These are phyloP conservation scores for Limnephilus lunatus DNA, from an alignment of 2,888 invertebrate genomes.

Conservation along the genomic window DNA sequence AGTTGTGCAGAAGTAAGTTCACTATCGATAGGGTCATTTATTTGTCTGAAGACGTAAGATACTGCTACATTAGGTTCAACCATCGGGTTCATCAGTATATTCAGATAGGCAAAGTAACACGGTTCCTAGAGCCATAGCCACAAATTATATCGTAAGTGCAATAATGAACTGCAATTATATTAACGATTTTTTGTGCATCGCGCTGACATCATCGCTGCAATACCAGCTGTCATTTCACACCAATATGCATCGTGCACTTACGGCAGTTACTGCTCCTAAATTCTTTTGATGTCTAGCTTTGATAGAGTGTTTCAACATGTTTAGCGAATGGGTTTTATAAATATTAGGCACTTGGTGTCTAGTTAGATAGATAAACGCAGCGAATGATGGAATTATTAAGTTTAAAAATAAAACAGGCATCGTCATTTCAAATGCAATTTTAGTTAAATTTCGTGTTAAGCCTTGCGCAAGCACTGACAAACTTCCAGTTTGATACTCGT, in stretches of 20 bases:
- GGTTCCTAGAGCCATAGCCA: background rate
- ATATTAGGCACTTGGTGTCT: background rate
- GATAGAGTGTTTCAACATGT: background rate
- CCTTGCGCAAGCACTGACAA: too few relatives aligned
- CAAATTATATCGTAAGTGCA: background rate
- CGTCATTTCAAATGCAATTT: background rate
- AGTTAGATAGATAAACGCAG: background rate
- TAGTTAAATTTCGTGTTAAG: background rate
- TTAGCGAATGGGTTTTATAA: background rate
- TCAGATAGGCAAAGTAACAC: background rate
- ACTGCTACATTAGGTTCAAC: background rate
- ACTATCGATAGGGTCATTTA: background rate
- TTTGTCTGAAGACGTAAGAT: background rate
- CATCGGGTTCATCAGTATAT: background rate
- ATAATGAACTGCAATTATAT: background rate
- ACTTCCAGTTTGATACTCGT: too few relatives aligned
- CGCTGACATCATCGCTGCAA: background rate
- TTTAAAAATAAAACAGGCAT: too few relatives aligned
- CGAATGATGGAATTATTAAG: too few relatives aligned
- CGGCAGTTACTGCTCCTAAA: background rate
- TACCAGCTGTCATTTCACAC: background rate
- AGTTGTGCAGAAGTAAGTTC: slow-evolving; percentile 23
- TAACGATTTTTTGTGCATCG: background rate
- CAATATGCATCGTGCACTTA: background rate
- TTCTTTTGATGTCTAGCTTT: background rate